Evolutionary conservation across 92 coral and sea anemone species (phyloP).

Genomic region (Metridium senile): DNA sequence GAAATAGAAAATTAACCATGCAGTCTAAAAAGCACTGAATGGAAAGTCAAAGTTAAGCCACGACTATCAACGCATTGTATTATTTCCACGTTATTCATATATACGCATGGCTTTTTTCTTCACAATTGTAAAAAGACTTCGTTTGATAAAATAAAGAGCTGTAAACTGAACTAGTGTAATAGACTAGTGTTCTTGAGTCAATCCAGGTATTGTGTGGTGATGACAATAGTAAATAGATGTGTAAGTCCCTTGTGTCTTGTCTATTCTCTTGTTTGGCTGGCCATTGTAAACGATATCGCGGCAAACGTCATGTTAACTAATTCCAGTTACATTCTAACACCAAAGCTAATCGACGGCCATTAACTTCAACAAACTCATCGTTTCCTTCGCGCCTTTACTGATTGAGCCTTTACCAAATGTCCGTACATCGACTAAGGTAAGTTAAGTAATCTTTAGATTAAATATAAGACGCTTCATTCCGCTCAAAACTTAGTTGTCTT

Average conservation of each 20-base stretch:
- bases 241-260: constrained; percentile 29
- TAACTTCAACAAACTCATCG: not conserved
- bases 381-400: not conserved
- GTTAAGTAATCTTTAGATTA: not conserved
- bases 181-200: constrained; percentile 4
- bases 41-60: too few relatives aligned
- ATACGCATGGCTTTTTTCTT: too few relatives aligned
- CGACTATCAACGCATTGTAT: too few relatives aligned
- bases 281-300: constrained; percentile 26
- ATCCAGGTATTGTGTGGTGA: not conserved
- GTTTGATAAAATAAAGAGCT: too few relatives aligned
- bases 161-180: too few relatives aligned
- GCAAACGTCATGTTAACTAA: not conserved
- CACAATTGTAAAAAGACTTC: too few relatives aligned
- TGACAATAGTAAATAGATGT: not conserved
- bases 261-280: constrained; percentile 2
- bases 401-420: not conserved
- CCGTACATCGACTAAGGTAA: not conserved
- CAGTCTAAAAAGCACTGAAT: too few relatives aligned
- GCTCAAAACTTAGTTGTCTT: too few relatives aligned
- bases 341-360: not conserved
- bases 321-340: constrained; percentile 3
- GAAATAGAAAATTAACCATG: too few relatives aligned
- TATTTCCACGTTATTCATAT: too few relatives aligned
- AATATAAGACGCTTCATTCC: too few relatives aligned